A percentile compares a stretch with the other conserved stretches of the same genome.
These are phyloP conservation scores for Pituophis catenifer DNA, from an alignment of 2,113 vertebrate species.

Conservation along the genomic window DNA sequence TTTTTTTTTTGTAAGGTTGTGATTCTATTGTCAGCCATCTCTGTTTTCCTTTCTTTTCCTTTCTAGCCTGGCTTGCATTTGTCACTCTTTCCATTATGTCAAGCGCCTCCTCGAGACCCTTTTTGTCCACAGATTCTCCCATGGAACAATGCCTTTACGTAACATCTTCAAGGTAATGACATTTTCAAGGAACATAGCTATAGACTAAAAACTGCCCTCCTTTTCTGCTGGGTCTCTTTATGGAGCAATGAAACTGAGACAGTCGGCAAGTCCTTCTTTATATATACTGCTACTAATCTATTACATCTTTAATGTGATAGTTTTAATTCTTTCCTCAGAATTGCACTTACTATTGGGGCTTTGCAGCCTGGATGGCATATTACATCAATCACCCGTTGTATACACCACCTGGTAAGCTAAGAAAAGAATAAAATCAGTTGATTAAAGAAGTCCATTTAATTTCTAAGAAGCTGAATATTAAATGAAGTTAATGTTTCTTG, in stretches of 20 bases:
- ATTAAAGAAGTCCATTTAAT: neutral
- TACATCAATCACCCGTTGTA: constrained; percentile 95
- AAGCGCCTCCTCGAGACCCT: constrained; percentile 90
- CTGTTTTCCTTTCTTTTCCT: constrained; percentile 17
- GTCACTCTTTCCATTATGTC: constrained; percentile 88
- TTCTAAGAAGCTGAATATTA: neutral
- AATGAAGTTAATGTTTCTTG: neutral
- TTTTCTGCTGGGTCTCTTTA: neutral
- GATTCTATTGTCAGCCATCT: neutral
- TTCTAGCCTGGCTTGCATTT: constrained; percentile 85
- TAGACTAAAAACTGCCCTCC: neutral
- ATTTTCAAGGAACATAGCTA: neutral
- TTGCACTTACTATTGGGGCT: constrained; percentile 93
- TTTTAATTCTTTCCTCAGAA: constrained; percentile 73
- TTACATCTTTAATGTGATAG: neutral
- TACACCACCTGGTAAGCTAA: constrained; percentile 81
- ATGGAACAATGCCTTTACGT: constrained; percentile 88
- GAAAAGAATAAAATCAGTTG: neutral
- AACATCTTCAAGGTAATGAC: constrained; percentile 88
- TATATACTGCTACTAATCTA: neutral
- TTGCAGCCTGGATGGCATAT: constrained; percentile 94
- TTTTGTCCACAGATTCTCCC: constrained; percentile 91
- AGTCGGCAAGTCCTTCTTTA: neutral
- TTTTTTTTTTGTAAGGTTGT: neutral
- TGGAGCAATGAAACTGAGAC: neutral